Conservation (phyloP, 2,797 vertebrate genomes). For the Lepilemur ruficaudatus region DNA sequence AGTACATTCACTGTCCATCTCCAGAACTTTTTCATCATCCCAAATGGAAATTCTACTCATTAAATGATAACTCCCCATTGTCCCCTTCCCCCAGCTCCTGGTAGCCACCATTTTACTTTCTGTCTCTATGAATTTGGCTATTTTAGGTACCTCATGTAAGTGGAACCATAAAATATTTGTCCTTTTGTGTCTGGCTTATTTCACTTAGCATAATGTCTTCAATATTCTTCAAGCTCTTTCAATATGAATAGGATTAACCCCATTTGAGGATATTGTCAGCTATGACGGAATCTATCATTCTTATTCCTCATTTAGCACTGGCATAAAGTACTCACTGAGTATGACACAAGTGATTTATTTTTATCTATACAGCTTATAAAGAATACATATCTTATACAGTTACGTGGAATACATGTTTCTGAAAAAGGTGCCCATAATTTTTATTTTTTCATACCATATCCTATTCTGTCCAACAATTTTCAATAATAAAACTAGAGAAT, state of each 20-base stretch:
- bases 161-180: background rate
- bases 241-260: background rate
- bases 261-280: background rate
- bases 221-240: background rate
- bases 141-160: background rate
- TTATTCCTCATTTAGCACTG: background rate
- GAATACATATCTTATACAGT: background rate
- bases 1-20: background rate
- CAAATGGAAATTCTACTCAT: background rate
- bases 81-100: background rate
- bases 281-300: background rate
- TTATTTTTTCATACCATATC: conserved; percentile 8
- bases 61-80: background rate
- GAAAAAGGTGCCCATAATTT: background rate
- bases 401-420: background rate
- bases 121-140: background rate
- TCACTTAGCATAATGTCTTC: background rate
- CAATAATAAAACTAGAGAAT: background rate
- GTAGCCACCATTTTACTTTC: background rate
- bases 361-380: background rate
- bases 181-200: background rate
- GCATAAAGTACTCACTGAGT: background rate
- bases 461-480: conserved; percentile 3
- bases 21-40: background rate
- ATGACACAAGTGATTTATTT: background rate